These are phyloP conservation scores for Myocastor coypus DNA, from an alignment of 2,113 vertebrate genomes.

Conservation along the genomic window DNA sequence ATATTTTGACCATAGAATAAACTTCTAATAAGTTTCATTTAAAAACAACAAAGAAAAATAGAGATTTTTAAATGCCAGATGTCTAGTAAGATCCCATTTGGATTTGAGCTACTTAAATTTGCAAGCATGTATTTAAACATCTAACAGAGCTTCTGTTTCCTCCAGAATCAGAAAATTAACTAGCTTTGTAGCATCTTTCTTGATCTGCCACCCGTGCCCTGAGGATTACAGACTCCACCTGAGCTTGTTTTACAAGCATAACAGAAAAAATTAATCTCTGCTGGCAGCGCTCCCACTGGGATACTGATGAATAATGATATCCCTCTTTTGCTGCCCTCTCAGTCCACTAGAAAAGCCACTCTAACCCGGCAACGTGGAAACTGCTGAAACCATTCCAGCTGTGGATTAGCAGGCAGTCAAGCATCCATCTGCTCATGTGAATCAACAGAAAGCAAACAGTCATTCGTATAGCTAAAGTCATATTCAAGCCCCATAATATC, in stretches of 20 bases:
- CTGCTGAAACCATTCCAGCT: slow-evolving; percentile 92
- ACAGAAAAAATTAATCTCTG: slow-evolving; percentile 95
- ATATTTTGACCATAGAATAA: slow-evolving; percentile 82
- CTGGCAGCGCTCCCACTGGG: slow-evolving; percentile 92
- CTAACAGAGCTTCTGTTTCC: slow-evolving; percentile 93
- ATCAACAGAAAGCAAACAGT: slow-evolving; percentile 87
- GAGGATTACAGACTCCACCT: slow-evolving; percentile 94
- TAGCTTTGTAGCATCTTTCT: slow-evolving; percentile 94
- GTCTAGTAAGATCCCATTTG: slow-evolving; percentile 91
- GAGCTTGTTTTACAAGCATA: slow-evolving; percentile 94
- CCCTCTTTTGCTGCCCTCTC: slow-evolving; percentile 92
- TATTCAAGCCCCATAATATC: slow-evolving; percentile 81
- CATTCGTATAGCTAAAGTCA: slow-evolving; percentile 87
- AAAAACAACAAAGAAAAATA: slow-evolving; percentile 87
- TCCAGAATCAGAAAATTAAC: slow-evolving; percentile 94
- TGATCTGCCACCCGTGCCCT: slow-evolving; percentile 94
- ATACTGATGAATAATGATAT: slow-evolving; percentile 95
- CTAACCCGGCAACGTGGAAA: slow-evolving; percentile 91
- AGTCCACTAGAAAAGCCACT: slow-evolving; percentile 94
- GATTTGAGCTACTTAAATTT: slow-evolving; percentile 93
- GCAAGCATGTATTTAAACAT: slow-evolving; percentile 94
- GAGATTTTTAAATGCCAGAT: slow-evolving; percentile 91
- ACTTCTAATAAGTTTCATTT: slow-evolving; percentile 88
- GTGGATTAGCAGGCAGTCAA: slow-evolving; percentile 93
- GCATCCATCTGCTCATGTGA: slow-evolving; percentile 92